Base-by-base conservation (phyloP, 2,797 vertebrate species). In the Poecilia gillii region DNA sequence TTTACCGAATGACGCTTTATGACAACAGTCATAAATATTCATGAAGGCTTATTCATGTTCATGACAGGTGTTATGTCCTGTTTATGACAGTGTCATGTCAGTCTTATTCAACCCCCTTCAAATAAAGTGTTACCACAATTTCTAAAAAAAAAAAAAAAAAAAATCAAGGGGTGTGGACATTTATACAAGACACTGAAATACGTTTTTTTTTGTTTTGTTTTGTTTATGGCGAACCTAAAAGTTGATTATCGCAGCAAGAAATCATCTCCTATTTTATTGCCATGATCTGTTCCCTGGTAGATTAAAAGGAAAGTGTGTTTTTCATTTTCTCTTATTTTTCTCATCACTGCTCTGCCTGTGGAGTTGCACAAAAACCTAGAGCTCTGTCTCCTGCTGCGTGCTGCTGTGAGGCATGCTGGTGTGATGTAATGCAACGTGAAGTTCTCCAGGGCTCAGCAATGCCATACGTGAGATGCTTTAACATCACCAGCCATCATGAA, bases 351-450 rank as follows among this genome's bases (percentile, higher is more conserved):
- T 64, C 73, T 64, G 77, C 49, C 81, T 84, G 76, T 72, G 72
- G 72, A 62, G 55, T 51, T 80, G 71, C 59, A 81, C 73, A 68
- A 72, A 82, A 82, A 88, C 59, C 66, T 25, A 62, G 78, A 81
- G 36, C 74, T 66, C 9, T 23, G 25, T 72, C 7, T 49, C 85
- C 83, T 84, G 83, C 75, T 76, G 74, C 51, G 57, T 33, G 55
- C n/a, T 62, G 70, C 23, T 43, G 49, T 76, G 80, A 68, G 78
- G 74, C 66, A 47, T 74, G 80, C 36, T 80, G 80, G 51, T 62
- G 76, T 92, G 92, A 92, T 87, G 85, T 90, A 89, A 91, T 90
- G 88, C 45, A n/a, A 83, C 74, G 77, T 55, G 82, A 89, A 78
- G 79, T 77, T 82, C 62, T 77, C 46, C 64, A 83, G 75, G 85